Evolutionary conservation across 1,140 invertebrate species (phyloP).

Genomic region (Tetraneura akinire): DNA sequence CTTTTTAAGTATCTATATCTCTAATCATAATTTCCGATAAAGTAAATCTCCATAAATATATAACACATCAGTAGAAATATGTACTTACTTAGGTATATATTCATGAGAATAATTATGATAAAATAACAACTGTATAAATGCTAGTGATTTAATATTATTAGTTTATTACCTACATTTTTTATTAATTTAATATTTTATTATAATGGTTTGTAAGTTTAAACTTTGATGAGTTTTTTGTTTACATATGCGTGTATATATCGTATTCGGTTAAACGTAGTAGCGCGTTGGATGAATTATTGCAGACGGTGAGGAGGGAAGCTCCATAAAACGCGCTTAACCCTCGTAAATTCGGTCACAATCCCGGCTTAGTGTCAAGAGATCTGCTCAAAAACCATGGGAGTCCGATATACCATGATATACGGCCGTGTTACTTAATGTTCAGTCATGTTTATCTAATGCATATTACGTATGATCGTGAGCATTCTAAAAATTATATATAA

Average conservation of each 20-base stretch:
- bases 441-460: not conserved
- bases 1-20: too few species aligned
- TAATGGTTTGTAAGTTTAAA: too few species aligned
- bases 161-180: too few species aligned
- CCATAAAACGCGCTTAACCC: conserved; percentile 35
- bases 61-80: too few species aligned
- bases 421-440: conserved; percentile 7
- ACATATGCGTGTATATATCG: not conserved
- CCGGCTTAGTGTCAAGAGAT: conserved; percentile 41
- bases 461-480: not conserved
- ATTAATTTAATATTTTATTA: too few species aligned
- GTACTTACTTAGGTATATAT: too few species aligned
- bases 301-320: not conserved
- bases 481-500: too few species aligned
- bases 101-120: too few species aligned
- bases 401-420: conserved; percentile 8
- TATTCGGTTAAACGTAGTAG: conserved; percentile 3
- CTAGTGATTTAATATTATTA: too few species aligned
- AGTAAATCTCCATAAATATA: too few species aligned
- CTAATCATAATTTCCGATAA: too few species aligned
- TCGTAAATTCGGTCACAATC: conserved; percentile 41
- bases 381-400: conserved; percentile 20
- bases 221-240: not conserved
- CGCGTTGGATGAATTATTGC: conserved; percentile 21
- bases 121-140: too few species aligned